Evolutionary conservation across 2,888 invertebrate species (phyloP), one percentile per base, ranked within the genome.

Genomic region (Helicoverpa assulta): DNA sequence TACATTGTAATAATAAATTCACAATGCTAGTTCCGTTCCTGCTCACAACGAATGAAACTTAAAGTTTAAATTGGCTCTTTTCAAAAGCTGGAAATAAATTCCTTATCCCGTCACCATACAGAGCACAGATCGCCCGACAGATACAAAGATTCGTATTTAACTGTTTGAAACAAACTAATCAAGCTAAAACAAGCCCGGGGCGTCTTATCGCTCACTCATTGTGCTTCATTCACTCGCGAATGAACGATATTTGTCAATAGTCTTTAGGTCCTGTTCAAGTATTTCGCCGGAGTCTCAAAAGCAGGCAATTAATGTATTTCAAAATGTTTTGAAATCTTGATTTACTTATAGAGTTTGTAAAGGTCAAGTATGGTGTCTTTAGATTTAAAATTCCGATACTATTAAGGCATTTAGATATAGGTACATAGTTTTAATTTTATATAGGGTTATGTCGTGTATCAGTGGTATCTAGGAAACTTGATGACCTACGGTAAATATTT

Each of bases 161-260:
- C 61, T 62, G 67, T 69, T 64, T 50, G 52, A 67, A 54, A 69
- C 68, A 33, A 70, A 78, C 64, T 70, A 82, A 82, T 80, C 73
- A 69, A 72, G 64, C 57, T 65, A 61, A 78, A 72, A 67, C 78
- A 72, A 59, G 10, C 59, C 55, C 8, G 65, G 60, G 33, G 53
- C 54, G 62, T 72, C 67, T 73, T 78, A 80, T 76, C 81, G 65
- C 51, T 55, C 57, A 64, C 40, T 64, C 67, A 73, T 81, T 71
- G 73, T 69, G 58, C 58, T 76, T 53, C 67, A 61, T 80, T 80
- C 70, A 70, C 12, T 78, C 73, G 71, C 59, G 82, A 80, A 78
- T 80, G 83, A 82, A 76, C 55, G 68, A 33, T 68, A 79, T 82
- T 78, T 72, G 68, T 78, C 71, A 76, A 62, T 67, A 69, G 56